phyloP scores from a whole-genome alignment of 2,888 invertebrate genomes.

The Ochlodes sylvanus region DNA sequence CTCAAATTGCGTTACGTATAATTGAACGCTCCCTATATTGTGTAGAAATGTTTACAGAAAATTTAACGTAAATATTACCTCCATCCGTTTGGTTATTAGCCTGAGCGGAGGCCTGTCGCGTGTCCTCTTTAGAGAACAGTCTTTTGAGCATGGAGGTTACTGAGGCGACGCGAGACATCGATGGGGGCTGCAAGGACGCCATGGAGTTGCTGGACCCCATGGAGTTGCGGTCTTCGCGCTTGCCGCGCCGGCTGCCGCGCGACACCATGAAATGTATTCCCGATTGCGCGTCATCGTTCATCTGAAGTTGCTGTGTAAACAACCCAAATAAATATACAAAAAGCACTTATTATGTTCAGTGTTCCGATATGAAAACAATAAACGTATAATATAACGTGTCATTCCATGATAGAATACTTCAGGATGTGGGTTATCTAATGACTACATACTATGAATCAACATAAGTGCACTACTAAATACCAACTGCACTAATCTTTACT shows the following conservation, averaged over 20 bases:
- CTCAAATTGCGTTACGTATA: no score
- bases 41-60: no score
- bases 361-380: no score
- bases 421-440: slow-evolving; percentile 1
- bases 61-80: slow-evolving; percentile 53
- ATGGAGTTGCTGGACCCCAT: slow-evolving; percentile 80
- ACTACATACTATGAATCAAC: no score
- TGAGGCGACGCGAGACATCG: slow-evolving; percentile 89
- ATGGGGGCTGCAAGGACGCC: slow-evolving; percentile 87
- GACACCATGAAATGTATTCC: slow-evolving; percentile 90
- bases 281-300: slow-evolving; percentile 89
- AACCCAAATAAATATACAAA: neutral
- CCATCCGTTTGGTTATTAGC: slow-evolving; percentile 76
- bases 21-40: no score
- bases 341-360: no score
- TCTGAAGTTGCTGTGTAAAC: slow-evolving; percentile 72
- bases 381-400: no score
- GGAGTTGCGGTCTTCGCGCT: slow-evolving; percentile 73
- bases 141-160: slow-evolving; percentile 91
- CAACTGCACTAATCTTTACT: no score
- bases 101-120: slow-evolving; percentile 56
- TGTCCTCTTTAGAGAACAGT: slow-evolving; percentile 91
- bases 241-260: slow-evolving; percentile 79
- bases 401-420: neutral
- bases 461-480: no score